A percentile compares a stretch with the other conserved stretches of the same genome.
Conservation (phyloP, 2,888 invertebrate species). For the Omphaloscelis lunosa region DNA sequence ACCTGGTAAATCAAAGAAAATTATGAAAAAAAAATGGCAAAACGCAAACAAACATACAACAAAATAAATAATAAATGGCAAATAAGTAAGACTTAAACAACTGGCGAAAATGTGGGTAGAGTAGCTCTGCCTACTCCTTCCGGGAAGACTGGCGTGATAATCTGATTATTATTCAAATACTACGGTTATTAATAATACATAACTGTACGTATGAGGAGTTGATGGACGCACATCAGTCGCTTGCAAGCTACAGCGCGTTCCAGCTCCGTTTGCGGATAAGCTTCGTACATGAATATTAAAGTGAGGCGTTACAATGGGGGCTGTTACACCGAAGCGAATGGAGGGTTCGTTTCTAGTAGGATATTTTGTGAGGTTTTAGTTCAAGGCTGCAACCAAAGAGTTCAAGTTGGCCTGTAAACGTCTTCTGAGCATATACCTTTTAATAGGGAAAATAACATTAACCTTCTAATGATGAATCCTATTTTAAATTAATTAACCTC, state of each 20-base stretch:
- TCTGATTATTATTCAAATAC: background rate
- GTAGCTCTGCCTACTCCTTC: too few relatives aligned
- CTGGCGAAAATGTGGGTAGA: background rate
- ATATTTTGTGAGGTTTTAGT: background rate
- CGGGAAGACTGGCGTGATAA: background rate
- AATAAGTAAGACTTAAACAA: background rate
- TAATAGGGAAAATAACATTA: too few relatives aligned
- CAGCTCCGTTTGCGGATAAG: constrained; percentile 73
- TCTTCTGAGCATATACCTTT: too few relatives aligned
- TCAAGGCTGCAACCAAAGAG: background rate
- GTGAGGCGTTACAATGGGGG: constrained; percentile 65
- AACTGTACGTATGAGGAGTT: constrained; percentile 20
- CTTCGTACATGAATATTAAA: constrained; percentile 78
- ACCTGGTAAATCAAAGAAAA: too few relatives aligned
- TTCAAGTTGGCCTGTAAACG: background rate
- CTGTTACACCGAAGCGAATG: constrained; percentile 64
- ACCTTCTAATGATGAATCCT: too few relatives aligned
- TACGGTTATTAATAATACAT: constrained; percentile 23
- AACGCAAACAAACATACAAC: too few relatives aligned
- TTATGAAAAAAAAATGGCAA: too few relatives aligned
- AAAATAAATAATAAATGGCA: too few relatives aligned
- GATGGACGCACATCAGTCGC: constrained; percentile 55
- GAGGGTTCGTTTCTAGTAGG: background rate
- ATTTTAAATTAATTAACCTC: too few relatives aligned
- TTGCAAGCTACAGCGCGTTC: constrained; percentile 58